These are phyloP conservation scores for Microctenopoma stevenorrisi DNA, from an alignment of 2,797 vertebrate species.

Conservation along the genomic window DNA sequence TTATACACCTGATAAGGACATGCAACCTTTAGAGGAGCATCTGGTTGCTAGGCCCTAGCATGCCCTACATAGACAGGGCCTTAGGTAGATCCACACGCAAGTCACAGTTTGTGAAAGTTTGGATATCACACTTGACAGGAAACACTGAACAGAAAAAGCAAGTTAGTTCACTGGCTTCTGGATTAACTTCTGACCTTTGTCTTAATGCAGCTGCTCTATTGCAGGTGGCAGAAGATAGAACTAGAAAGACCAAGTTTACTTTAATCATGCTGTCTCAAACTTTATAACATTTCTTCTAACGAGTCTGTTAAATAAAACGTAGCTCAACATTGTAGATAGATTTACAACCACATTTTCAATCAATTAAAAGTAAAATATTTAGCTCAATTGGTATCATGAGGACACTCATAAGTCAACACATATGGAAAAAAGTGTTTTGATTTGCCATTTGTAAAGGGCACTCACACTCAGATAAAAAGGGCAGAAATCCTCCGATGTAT, in stretches of 20 bases:
- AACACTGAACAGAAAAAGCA: not conserved
- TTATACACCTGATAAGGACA: slow-evolving; percentile 21
- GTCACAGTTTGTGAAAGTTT: slow-evolving; percentile 16
- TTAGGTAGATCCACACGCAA: not conserved
- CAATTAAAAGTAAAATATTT: not conserved
- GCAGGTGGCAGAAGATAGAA: not conserved
- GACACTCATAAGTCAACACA: slow-evolving; percentile 14
- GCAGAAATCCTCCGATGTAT: slow-evolving; percentile 9
- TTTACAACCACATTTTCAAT: not conserved
- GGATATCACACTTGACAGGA: slow-evolving; percentile 17
- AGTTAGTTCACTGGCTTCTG: not conserved
- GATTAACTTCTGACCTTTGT: slow-evolving; percentile 33
- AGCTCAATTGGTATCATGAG: not conserved
- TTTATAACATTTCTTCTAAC: not conserved
- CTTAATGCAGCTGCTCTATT: not conserved
- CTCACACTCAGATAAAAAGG: slow-evolving; percentile 38
- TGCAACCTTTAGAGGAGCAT: slow-evolving; percentile 16
- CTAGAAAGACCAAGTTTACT: not conserved
- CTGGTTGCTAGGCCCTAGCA: not conserved
- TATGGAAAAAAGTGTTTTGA: slow-evolving; percentile 32
- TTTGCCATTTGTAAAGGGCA: slow-evolving; percentile 67
- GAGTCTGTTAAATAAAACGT: not conserved
- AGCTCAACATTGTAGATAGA: not conserved
- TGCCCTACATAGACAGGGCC: slow-evolving; percentile 22
- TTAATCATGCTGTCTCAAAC: not conserved